Evolutionary conservation across 2,888 invertebrate genomes (phyloP).

Genomic region (Cantharis lateralis): DNA sequence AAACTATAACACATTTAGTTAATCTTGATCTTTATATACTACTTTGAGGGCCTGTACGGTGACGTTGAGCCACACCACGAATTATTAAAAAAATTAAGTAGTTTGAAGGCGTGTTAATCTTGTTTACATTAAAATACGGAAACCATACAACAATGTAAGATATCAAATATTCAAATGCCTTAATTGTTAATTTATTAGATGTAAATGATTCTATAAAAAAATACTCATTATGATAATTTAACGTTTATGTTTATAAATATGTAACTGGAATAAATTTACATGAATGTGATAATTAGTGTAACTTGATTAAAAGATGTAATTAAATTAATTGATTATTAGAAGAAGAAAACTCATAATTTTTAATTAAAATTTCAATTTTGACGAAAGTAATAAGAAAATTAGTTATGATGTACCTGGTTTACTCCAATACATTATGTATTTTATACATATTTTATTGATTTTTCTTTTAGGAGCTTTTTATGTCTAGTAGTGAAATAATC

Average conservation of each 20-base stretch:
- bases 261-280: not conserved
- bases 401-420: no score
- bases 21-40: not conserved
- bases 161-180: not conserved
- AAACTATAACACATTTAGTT: slow-evolving; percentile 4
- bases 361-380: no score
- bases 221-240: not conserved
- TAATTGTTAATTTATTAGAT: not conserved
- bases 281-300: not conserved
- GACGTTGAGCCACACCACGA: not conserved
- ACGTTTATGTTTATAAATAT: not conserved
- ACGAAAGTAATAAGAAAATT: no score
- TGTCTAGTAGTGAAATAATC: no score
- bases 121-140: slow-evolving; percentile 3
- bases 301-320: not conserved
- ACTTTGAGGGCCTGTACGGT: not conserved
- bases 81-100: not conserved
- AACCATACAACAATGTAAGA: not conserved
- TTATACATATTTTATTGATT: no score
- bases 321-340: not conserved
- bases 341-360: no score
- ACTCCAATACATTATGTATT: no score
- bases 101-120: not conserved
- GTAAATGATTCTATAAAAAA: not conserved
- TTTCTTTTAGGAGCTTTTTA: no score